These are phyloP conservation scores for Troides aeacus DNA, from an alignment of 2,888 invertebrate genomes.

Conservation along the genomic window DNA sequence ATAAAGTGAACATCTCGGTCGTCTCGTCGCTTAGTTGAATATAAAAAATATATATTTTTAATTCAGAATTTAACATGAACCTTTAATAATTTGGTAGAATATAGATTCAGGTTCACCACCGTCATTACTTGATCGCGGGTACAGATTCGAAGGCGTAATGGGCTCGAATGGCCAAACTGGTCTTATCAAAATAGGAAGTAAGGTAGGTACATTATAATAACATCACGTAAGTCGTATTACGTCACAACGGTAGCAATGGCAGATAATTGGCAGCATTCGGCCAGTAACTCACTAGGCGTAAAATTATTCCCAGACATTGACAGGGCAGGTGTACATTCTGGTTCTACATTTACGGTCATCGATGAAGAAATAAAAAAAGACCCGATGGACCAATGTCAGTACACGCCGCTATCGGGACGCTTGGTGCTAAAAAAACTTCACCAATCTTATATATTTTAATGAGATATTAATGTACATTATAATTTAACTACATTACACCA, in stretches of 20 bases:
- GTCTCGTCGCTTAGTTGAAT: too few species aligned
- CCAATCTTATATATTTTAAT: neutral
- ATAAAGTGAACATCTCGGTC: too few species aligned
- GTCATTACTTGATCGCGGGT: neutral
- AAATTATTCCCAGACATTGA: constrained; percentile 54
- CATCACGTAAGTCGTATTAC: constrained; percentile 24
- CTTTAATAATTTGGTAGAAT: too few species aligned
- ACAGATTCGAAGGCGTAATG: neutral
- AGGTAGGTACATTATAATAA: constrained; percentile 12
- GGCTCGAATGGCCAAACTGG: neutral
- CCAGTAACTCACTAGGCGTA: constrained; percentile 50
- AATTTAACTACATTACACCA: neutral
- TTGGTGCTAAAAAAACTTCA: neutral
- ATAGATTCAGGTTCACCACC: neutral
- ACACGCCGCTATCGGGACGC: constrained; percentile 38
- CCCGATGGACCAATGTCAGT: constrained; percentile 33
- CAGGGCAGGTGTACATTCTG: constrained; percentile 54
- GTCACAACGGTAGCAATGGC: constrained; percentile 43
- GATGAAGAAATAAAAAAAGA: constrained; percentile 45
- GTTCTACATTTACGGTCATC: constrained; percentile 43
- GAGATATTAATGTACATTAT: neutral
- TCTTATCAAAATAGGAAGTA: constrained; percentile 11
- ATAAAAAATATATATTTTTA: too few species aligned
- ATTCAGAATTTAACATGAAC: too few species aligned
- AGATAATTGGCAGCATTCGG: constrained; percentile 45